Base-by-base conservation (phyloP, 2,888 invertebrate genomes). In the Chrysolina oricalcia region DNA sequence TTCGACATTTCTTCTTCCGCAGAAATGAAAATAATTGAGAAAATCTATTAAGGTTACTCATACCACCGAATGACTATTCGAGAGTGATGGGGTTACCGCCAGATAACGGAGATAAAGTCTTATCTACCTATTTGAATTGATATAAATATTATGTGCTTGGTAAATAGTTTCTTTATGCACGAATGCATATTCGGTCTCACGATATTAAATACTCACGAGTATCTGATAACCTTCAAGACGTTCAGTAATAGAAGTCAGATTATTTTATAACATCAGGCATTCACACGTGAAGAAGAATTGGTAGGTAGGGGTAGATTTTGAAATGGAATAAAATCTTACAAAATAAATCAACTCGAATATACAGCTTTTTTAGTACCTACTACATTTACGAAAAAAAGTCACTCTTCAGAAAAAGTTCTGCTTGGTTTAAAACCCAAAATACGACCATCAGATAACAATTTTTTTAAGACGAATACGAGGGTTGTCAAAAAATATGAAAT, bases 81-180 rank as follows among this genome's bases (percentile, higher is more conserved):
- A 27, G 11, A 62, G 43, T 40, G 23, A 53, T 40, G 69, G 65
- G 50, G 53, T 74, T 77, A 43, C 72, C 72, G 69, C 48, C 21
- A 63, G 72, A 77, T 72, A 74, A 77, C 63, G 35, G 15, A 17
- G 67, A 59, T 41, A 41, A 53, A 65, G 48, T 56, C 40, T 70
- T 73, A 73, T 63, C 66, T 73, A 13, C 1, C 11, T 13, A 6
- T 6, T 8, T 15, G 59, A 59, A 59, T 27, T 27, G 50, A 67
- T 66, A 46, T n/a, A 48, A 46, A 68, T 40, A 17, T 21, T 13
- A 40, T 50, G 27, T 50, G 50, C 40, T 53, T 17, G 27, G 48
- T 23, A 40, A 40, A 40, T 23, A 53, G 50, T 40, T 19, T 23
- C n/a, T 53, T 53, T 68, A 53, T 40, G 68, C 68, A 56, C 19